Conservation (phyloP, 2,113 vertebrate species). For the Coptodon rendalli region DNA sequence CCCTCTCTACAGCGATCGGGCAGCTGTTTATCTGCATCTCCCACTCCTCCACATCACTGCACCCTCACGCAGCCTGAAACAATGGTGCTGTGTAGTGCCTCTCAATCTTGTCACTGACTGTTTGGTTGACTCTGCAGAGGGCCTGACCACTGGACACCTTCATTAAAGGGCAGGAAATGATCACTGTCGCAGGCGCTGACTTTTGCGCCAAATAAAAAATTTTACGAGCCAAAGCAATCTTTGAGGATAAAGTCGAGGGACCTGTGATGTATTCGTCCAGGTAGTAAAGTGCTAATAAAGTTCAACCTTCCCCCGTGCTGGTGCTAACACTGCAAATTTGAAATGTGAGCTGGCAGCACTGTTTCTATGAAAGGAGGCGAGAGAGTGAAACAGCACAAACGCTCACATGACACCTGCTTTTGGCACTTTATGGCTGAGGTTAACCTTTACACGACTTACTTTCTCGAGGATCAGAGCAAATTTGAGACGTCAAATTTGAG, state of each 20-base stretch:
- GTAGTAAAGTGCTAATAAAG: conserved; percentile 15
- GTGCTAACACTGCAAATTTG: conserved; percentile 37
- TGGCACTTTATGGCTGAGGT: background rate
- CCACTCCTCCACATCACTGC: conserved; percentile 43
- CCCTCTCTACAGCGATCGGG: background rate
- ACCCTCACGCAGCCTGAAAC: conserved; percentile 32
- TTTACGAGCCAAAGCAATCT: conserved; percentile 20
- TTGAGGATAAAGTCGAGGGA: background rate
- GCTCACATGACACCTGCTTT: conserved; percentile 43
- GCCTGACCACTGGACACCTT: background rate
- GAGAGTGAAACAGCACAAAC: background rate
- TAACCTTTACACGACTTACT: background rate
- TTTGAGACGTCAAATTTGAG: background rate
- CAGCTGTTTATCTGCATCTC: conserved; percentile 47
- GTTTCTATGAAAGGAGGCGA: background rate
- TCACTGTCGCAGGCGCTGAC: conserved; percentile 1
- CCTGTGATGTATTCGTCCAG: background rate
- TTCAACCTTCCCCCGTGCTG: background rate
- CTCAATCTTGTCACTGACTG: background rate
- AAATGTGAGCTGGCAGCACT: background rate
- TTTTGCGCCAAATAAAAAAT: conserved; percentile 48
- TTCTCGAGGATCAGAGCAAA: background rate
- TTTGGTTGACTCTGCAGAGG: background rate
- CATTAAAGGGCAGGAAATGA: background rate
- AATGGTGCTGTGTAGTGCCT: conserved; percentile 46